Evolutionary conservation across 2,113 vertebrate genomes (phyloP), one percentile per base, ranked within the genome.

Genomic region (Oreochromis aureus): DNA sequence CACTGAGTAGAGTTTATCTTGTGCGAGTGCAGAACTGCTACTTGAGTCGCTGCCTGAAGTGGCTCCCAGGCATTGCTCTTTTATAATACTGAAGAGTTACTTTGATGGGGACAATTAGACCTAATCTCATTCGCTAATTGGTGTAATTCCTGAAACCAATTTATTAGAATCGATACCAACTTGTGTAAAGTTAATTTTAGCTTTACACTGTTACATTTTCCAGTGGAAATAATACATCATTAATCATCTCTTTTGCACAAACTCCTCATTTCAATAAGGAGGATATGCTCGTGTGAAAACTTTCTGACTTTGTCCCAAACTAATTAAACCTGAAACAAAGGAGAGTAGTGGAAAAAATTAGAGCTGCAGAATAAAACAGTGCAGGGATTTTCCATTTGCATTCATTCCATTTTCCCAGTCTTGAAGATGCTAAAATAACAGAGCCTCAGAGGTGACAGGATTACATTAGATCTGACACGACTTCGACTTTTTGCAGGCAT

Each of bases 111-210:
- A 93, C 90, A 93, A 92, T 93, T 88, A 92, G 88, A 83, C 34
- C 71, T 87, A 89, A 94, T 93, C 87, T 90, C 30, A 27, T 56
- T 54, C 8, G 12, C 87, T 93, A 94, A 94, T 94, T 89, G 87
- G 73, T 87, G 85, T 92, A 90, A 93, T 88, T 90, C 55, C 30
- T 86, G 79, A 89, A 92, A 85, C 83, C 88, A 90, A 71, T 89
- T 88, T 71, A 90, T 94, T 56, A 22, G 34, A 83, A 87, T 88
- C 59, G 89, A 78, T 85, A 78, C 83, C 55, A 63, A 83, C 84
- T 87, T 22, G 36, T 76, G 44, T 48, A 78, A 82, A 90, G 87
- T 84, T 84, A 36, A 87, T 85, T 92, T 91, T 87, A 58, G 82
- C 59, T 88, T 41, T 80, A 2, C 24, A 76, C 13, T 41, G 15